Evolutionary conservation across 2,888 invertebrate species (phyloP), one percentile per base, ranked within the genome.

Genomic region (Disparrhopalites patrizii): DNA sequence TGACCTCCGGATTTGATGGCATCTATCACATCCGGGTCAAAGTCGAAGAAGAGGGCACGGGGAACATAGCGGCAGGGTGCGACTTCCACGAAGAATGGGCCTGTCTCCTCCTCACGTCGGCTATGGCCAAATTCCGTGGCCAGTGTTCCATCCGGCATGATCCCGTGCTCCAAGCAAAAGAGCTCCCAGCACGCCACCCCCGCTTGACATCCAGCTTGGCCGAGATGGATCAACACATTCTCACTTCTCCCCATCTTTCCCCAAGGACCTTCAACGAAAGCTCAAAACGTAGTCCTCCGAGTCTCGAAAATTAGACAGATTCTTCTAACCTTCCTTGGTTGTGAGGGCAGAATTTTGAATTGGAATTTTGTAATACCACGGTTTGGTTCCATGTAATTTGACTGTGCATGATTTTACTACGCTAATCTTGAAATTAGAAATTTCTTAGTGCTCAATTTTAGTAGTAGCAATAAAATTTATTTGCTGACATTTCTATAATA

Each of bases 1-100:
- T 43, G 20, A 20, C n/a, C 76, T 57, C 79, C 79, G 28, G 77
- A 77, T 54, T 76, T 76, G 18, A 67, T 31, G 1, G 36, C 54
- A 31, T 63, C 28, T 1, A 43, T 40, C 3, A 51, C 52, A 10
- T 57, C 51, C 3, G 63, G 66, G 30, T 68, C 68, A 28, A 66
- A 38, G 33, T 68, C 68, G n/a, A 63, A 58, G 36, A 68, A 57
- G 7, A 68, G n/a, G 15, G 68, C 66, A 2, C 66, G 30, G 0
- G 68, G 68, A 20, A 67, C 63, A 33, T 64, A 62, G 5, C 38
- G 58, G 4, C 63, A 33, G 7, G 20, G 33, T 13, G 20, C 13
- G 0, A 55, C 52, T 28, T 68, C 68, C 7, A 25, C n/a, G 52
- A 68, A 68, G 38, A 68, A 58, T 10, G 62, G 20, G 13, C 20